Conservation (phyloP, 2,888 invertebrate genomes). For the Xestoiulus laeticollis region DNA sequence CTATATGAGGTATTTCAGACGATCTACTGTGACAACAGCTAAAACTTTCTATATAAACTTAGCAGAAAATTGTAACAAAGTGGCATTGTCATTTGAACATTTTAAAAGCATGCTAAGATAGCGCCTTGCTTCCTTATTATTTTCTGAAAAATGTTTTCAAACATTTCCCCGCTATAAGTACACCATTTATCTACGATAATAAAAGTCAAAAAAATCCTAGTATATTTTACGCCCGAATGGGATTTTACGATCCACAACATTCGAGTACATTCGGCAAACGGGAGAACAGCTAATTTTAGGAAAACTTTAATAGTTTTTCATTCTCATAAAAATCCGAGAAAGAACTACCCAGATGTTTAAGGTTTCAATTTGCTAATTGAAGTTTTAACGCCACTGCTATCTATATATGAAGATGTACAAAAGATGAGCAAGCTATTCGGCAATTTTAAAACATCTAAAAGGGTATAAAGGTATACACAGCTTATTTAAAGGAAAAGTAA, state of each 20-base stretch:
- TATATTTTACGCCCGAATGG: neutral
- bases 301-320: neutral
- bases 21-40: too few relatives aligned
- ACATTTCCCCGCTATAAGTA: neutral
- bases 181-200: neutral
- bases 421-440: neutral
- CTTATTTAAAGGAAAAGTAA: neutral
- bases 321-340: neutral
- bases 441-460: neutral
- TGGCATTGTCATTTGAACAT: too few relatives aligned
- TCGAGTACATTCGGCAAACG: neutral
- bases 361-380: neutral
- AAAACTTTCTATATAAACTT: too few relatives aligned
- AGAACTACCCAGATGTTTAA: neutral
- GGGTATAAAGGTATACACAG: too few relatives aligned
- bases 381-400: neutral
- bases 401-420: neutral
- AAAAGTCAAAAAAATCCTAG: neutral
- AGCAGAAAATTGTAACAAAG: too few relatives aligned
- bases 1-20: too few relatives aligned
- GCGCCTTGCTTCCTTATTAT: too few relatives aligned
- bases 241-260: neutral
- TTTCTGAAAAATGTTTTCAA: too few relatives aligned
- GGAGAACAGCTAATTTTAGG: neutral
- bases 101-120: too few relatives aligned